These are phyloP conservation scores for Acipenser ruthenus DNA, from an alignment of 2,797 vertebrate species.

Conservation along the genomic window DNA sequence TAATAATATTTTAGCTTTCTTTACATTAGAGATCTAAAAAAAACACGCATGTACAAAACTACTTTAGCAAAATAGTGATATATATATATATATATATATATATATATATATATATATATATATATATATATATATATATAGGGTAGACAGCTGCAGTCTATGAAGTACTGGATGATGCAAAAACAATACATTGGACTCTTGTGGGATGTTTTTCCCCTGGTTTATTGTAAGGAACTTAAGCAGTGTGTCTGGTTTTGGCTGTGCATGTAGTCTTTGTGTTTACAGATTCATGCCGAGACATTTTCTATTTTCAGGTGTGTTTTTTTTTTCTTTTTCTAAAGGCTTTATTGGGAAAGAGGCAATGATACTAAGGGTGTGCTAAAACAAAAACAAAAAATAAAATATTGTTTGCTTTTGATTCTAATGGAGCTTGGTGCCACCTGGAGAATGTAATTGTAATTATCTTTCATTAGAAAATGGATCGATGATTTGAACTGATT, in stretches of 20 bases:
- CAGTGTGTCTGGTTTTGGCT: slow-evolving; percentile 18
- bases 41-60: slow-evolving; percentile 81
- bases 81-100: slow-evolving; percentile 77
- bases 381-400: not conserved
- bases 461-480: not conserved
- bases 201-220: slow-evolving; percentile 23
- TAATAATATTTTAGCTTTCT: slow-evolving; percentile 61
- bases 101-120: slow-evolving; percentile 2
- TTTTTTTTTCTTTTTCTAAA: not conserved
- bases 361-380: not conserved
- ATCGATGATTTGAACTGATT: too few relatives aligned
- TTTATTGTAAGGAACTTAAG: slow-evolving; percentile 6
- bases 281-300: not conserved
- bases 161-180: slow-evolving; percentile 44
- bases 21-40: slow-evolving; percentile 58
- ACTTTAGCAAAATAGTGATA: slow-evolving; percentile 59
- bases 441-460: not conserved
- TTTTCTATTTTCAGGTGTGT: not conserved
- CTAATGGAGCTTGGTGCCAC: not conserved
- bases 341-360: not conserved
- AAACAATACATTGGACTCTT: too few relatives aligned
- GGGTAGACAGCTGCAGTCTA: slow-evolving; percentile 58
- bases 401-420: not conserved
- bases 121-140: slow-evolving; percentile 46
- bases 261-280: slow-evolving; percentile 25